Percentiles rank a stretch among this genome's conserved stretches.
Evolutionary conservation across 2,888 invertebrate genomes (phyloP).

Genomic region (Galerucella calmariensis): DNA sequence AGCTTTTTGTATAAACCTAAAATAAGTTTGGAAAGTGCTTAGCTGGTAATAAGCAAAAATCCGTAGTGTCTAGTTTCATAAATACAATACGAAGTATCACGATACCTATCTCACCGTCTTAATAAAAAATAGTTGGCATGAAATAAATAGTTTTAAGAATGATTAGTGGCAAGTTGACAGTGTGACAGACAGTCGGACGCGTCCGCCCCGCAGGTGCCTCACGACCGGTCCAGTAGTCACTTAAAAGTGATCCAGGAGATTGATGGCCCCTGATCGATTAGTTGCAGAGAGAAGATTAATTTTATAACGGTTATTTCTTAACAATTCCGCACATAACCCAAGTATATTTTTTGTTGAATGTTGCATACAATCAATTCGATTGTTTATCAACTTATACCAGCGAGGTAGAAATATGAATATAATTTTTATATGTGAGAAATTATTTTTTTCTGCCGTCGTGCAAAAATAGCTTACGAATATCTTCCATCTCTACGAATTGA

Average conservation of each 20-base stretch:
- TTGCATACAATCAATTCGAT: too few relatives aligned
- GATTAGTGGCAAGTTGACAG: conserved; percentile 38
- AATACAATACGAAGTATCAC: too few relatives aligned
- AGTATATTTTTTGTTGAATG: too few relatives aligned
- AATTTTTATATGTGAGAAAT: too few relatives aligned
- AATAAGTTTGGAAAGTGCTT: too few relatives aligned
- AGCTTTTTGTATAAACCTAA: too few relatives aligned
- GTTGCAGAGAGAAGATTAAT: background rate
- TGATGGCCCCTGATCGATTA: conserved; percentile 33
- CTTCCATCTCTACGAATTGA: conserved; percentile 25
- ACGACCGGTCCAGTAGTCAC: conserved; percentile 35
- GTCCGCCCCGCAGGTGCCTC: conserved; percentile 34
- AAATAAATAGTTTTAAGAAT: conserved; percentile 31
- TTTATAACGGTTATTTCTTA: conserved; percentile 13
- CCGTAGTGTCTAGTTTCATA: too few relatives aligned
- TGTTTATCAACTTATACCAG: too few relatives aligned
- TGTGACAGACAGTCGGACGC: conserved; percentile 37
- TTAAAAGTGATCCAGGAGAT: conserved; percentile 37
- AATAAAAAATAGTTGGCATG: conserved; percentile 28
- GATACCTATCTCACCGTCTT: background rate
- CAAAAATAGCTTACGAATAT: background rate
- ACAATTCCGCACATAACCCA: background rate
- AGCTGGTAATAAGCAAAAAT: too few relatives aligned
- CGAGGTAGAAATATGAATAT: too few relatives aligned
- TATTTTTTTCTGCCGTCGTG: background rate